Conservation (phyloP, 1,140 invertebrate genomes). For the Saccostrea echinata region DNA sequence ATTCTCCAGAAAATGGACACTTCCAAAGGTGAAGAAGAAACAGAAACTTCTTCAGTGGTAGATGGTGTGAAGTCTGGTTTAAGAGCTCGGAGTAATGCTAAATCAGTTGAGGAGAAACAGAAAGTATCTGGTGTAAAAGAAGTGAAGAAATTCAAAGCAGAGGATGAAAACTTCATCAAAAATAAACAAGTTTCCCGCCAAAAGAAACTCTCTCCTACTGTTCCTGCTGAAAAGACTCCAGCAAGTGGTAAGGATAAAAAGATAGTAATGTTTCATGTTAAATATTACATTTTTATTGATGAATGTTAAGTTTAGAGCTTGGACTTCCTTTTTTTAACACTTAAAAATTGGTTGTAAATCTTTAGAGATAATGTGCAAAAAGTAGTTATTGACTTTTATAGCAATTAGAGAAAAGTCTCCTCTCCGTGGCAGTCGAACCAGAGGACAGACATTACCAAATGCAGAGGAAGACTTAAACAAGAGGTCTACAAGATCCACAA, state of each 20-base stretch:
- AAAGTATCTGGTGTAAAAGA: constrained; percentile 18
- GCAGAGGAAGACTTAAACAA: constrained; percentile 6
- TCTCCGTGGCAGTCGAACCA: constrained; percentile 7
- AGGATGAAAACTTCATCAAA: constrained; percentile 12
- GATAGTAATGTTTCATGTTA: no score
- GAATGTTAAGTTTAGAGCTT: no score
- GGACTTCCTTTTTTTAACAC: no score
- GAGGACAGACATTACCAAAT: constrained; percentile 32
- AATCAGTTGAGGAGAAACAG: constrained; percentile 17
- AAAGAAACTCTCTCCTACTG: constrained; percentile 25
- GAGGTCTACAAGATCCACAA: constrained; percentile 20
- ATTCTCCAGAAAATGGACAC: constrained; percentile 32
- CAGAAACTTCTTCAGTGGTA: not conserved
- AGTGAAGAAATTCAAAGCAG: constrained; percentile 22
- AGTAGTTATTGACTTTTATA: not conserved
- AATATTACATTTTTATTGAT: no score
- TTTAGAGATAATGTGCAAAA: not conserved
- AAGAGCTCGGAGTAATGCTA: constrained; percentile 23
- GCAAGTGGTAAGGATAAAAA: constrained; percentile 18
- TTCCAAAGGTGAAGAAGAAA: not conserved
- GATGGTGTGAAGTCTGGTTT: constrained; percentile 31
- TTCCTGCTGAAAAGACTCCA: constrained; percentile 27
- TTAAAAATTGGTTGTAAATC: no score
- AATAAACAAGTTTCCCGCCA: constrained; percentile 11
- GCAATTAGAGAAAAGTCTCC: constrained; percentile 16